Evolutionary conservation across 2,113 vertebrate genomes (phyloP).

Genomic region (Neogobius melanostomus): DNA sequence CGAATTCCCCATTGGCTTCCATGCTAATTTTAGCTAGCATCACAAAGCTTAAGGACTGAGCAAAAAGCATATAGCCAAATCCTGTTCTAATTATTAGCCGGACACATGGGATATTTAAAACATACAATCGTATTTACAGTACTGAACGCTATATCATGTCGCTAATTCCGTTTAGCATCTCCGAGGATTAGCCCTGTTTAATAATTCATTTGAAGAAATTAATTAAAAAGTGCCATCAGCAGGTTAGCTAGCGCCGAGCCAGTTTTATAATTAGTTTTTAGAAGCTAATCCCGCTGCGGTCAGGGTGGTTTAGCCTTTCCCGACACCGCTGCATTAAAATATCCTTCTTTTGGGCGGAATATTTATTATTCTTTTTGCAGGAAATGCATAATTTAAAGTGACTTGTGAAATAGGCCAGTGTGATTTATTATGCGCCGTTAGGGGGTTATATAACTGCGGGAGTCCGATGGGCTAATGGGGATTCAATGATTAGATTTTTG

Average conservation of each 20-base stretch:
- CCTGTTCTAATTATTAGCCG: conserved; percentile 24
- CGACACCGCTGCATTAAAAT: background rate
- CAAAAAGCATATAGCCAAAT: conserved; percentile 37
- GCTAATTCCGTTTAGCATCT: conserved; percentile 14
- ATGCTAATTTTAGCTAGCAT: conserved; percentile 47
- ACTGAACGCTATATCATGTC: conserved; percentile 11
- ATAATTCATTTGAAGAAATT: conserved; percentile 26
- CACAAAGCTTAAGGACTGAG: conserved; percentile 36
- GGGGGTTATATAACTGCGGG: background rate
- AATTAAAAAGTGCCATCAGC: conserved; percentile 24
- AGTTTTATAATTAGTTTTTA: conserved; percentile 18
- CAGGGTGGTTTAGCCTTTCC: conserved; percentile 6
- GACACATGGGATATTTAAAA: conserved; percentile 24
- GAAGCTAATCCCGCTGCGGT: conserved; percentile 1
- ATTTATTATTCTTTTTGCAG: background rate
- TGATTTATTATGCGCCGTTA: background rate
- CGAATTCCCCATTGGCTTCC: conserved; percentile 41
- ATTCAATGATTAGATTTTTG: background rate
- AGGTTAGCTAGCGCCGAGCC: conserved; percentile 17
- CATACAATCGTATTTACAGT: background rate
- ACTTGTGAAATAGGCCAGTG: background rate
- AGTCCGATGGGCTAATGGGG: background rate
- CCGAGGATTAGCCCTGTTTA: conserved; percentile 17
- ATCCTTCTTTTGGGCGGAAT: background rate
- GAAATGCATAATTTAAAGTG: background rate